Base-by-base conservation (phyloP, 2,797 vertebrate species). In the Scarus forsteni region DNA sequence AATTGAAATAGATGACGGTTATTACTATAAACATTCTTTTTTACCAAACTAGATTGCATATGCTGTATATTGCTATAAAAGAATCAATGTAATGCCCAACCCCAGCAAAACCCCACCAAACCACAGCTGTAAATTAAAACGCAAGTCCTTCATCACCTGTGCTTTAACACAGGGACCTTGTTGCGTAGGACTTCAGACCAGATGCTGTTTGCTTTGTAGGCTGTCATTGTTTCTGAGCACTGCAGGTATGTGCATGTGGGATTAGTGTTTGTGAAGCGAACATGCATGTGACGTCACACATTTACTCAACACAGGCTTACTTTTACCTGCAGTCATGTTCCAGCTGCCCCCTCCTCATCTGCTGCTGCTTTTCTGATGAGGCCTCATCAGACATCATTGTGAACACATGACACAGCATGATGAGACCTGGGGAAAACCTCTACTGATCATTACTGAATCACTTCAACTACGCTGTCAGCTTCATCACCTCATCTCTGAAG, bases 331-430 rank as follows among this genome's bases (percentile, higher is more conserved):
- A 34, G 36, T 66, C 38, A 50, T 14, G 10, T 68, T 71, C 57
- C 71, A 84, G 48, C 60, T 68, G 60, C 18, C 60, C 9, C 6
- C 77, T 65, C 46, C 10, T 66, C 64, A 1, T 45, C 63, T 67
- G 16, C 68, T 73, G 62, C 19, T 75, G 45, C 38, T 63, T 59
- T 53, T 7, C 49, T 27, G 27, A 27, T 27, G 27, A 27, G 4
- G 27, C 27, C 27, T 27, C 27, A 4, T 27, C 27, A 27, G 27
- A 4, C 27, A 27, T 27, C 4, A 27, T 27, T 27, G 27, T 50
- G 5, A 39, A 7, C 38, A 39, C 0, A 0, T 27, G 27, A 27
- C 27, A 27, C 4, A 27, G 27, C 27, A 27, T 27, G 27, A 27
- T 11, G 10, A 38, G 11, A 49, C 16, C 61, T 10, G 15, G 36